Percentiles rank a stretch among this genome's conserved stretches.
Conservation (phyloP, 2,888 invertebrate species). For the Eupithecia centaureata region DNA sequence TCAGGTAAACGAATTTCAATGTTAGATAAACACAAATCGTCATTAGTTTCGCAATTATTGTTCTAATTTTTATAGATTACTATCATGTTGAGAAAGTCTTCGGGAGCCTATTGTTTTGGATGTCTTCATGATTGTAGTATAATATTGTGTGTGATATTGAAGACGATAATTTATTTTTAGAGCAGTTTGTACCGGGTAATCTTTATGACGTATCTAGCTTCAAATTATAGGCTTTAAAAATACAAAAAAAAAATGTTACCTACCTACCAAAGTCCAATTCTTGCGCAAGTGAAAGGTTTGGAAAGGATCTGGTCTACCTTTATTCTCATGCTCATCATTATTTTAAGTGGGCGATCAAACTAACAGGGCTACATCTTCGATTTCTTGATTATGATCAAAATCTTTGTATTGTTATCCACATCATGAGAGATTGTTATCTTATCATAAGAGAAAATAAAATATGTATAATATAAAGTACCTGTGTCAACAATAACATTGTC, state of each 20-base stretch:
- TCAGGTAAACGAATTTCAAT: constrained; percentile 60
- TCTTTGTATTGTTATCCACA: no score
- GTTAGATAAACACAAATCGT: constrained; percentile 45
- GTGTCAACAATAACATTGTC: no score
- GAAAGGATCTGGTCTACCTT: background rate
- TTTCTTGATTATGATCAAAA: no score
- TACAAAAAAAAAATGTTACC: background rate
- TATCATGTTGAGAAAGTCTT: constrained; percentile 40
- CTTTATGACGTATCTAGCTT: background rate
- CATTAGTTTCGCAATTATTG: constrained; percentile 36
- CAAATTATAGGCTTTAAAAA: background rate
- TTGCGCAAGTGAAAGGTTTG: background rate
- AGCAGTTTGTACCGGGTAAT: background rate
- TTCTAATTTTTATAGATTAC: constrained; percentile 47
- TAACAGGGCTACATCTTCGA: no score
- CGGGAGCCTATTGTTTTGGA: background rate
- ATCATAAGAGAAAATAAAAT: background rate
- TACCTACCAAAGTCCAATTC: background rate
- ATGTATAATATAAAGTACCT: background rate
- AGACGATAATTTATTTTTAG: background rate
- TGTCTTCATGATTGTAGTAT: background rate
- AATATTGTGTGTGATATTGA: background rate
- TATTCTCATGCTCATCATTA: background rate
- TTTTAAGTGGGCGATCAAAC: background rate
- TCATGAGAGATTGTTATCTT: no score